These are phyloP conservation scores for Deroplatys truncata DNA, from an alignment of 2,888 invertebrate genomes.

Conservation along the genomic window DNA sequence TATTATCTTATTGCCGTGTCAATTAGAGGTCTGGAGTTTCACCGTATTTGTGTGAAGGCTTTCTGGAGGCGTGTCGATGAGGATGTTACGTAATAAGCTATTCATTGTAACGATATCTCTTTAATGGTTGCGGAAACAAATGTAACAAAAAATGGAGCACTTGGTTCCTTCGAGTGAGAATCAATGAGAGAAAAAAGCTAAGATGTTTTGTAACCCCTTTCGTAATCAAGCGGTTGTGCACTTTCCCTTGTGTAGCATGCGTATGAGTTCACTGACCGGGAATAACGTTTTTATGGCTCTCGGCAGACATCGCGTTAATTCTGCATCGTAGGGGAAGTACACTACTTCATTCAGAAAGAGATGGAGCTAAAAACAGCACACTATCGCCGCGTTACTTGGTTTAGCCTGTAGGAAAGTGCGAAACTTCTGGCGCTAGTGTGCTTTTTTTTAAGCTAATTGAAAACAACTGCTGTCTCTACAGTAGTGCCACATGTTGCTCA, in stretches of 20 bases:
- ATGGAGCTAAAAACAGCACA: not conserved
- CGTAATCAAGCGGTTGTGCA: not conserved
- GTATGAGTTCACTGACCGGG: not conserved
- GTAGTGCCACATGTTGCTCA: too few relatives aligned
- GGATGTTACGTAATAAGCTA: not conserved
- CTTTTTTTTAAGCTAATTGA: too few relatives aligned
- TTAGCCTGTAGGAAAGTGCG: too few relatives aligned
- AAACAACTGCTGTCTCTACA: too few relatives aligned
- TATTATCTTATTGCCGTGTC: not conserved
- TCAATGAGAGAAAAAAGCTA: not conserved
- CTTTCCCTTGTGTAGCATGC: not conserved
- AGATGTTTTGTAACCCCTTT: not conserved
- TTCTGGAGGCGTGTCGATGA: not conserved
- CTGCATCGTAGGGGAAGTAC: not conserved
- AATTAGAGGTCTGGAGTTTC: not conserved
- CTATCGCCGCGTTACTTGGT: too few relatives aligned
- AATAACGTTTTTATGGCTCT: not conserved
- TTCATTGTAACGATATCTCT: not conserved
- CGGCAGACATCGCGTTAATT: not conserved
- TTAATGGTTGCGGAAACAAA: not conserved
- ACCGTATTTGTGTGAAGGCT: not conserved
- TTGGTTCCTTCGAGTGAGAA: not conserved
- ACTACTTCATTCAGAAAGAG: not conserved
- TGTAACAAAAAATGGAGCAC: not conserved
- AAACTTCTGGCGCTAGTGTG: too few relatives aligned